phyloP scores from a whole-genome alignment of 2,113 vertebrate species.

The Pachycephala philippinensis region DNA sequence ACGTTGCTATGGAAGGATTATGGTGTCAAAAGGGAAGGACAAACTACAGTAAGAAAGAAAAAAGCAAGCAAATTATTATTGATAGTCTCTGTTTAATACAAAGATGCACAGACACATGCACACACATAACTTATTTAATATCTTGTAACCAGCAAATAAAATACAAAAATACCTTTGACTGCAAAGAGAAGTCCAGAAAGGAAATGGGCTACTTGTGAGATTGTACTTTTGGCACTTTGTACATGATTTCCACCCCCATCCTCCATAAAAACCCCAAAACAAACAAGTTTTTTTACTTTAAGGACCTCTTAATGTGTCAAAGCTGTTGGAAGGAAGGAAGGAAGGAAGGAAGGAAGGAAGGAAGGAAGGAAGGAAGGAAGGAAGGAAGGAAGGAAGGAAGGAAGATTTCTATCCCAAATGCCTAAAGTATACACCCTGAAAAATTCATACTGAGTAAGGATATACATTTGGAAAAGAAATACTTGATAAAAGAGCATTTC shows the following conservation, averaged over 20 bases:
- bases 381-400: not conserved
- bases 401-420: not conserved
- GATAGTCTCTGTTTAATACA: not conserved
- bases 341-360: not conserved
- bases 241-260: accelerated
- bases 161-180: not conserved
- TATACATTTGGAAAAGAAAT: not conserved
- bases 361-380: not conserved
- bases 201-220: not conserved
- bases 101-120: not conserved
- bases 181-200: not conserved
- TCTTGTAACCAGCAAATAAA: not conserved
- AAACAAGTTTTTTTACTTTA: not conserved
- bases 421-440: not conserved
- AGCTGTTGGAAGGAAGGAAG: not conserved
- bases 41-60: not conserved
- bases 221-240: not conserved
- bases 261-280: not conserved
- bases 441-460: not conserved
- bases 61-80: not conserved
- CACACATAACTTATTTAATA: not conserved
- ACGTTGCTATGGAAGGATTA: not conserved
- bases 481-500: not conserved
- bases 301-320: not conserved
- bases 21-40: slow-evolving; percentile 24